phyloP scores from a whole-genome alignment of 1,140 invertebrate genomes.

The Rhizoglyphus robini region DNA sequence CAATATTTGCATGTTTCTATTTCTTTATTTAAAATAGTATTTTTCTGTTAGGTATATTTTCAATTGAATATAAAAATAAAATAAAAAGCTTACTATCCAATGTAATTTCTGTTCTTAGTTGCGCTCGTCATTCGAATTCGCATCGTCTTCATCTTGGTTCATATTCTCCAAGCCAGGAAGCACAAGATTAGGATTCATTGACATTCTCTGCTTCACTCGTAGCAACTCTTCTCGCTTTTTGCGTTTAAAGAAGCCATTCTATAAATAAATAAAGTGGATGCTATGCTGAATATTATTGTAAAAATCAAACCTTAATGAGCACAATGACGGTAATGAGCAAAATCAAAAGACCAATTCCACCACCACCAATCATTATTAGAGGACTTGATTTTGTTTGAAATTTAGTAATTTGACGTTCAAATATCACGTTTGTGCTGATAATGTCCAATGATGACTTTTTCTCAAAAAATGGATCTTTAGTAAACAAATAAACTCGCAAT shows the following conservation, averaged over 20 bases:
- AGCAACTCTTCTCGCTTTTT: slow-evolving; percentile 3
- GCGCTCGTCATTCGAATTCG: no score
- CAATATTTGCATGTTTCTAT: no score
- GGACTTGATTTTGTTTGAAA: neutral
- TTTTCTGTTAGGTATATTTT: no score
- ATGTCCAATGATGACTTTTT: neutral
- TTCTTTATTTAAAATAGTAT: no score
- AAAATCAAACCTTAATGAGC: neutral
- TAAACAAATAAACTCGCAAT: no score
- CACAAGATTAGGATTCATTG: slow-evolving; percentile 1
- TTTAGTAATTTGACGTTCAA: neutral
- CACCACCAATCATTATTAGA: slow-evolving; percentile 6
- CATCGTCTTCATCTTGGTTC: no score
- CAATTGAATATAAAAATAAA: slow-evolving; percentile 3
- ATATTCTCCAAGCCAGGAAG: neutral
- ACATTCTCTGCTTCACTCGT: neutral
- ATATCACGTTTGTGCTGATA: neutral
- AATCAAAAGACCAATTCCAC: neutral
- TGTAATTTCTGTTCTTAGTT: no score
- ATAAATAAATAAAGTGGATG: neutral
- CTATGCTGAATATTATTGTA: neutral
- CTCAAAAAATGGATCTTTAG: no score
- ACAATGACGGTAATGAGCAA: neutral
- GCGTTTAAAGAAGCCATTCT: slow-evolving; percentile 13
- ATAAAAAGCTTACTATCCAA: no score